These are phyloP conservation scores for Microctenopoma lineatum DNA, from an alignment of 2,797 vertebrate species.

Conservation along the genomic window DNA sequence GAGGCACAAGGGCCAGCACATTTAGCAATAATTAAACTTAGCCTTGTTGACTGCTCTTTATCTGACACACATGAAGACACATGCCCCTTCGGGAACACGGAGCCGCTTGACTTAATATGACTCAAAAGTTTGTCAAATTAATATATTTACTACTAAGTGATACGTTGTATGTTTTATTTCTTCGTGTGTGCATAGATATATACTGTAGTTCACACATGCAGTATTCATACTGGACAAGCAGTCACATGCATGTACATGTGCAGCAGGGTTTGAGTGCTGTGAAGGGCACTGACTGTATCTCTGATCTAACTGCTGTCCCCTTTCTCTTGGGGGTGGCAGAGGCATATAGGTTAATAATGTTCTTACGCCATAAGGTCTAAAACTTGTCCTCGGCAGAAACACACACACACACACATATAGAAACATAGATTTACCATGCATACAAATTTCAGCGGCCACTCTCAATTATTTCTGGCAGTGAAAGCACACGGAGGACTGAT, in stretches of 20 bases:
- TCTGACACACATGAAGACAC: slow-evolving; percentile 43
- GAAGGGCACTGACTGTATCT: slow-evolving; percentile 38
- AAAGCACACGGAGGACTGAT: slow-evolving; percentile 54
- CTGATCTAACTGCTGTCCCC: slow-evolving; percentile 48
- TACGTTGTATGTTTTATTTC: not conserved
- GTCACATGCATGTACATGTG: slow-evolving; percentile 25
- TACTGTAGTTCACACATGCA: slow-evolving; percentile 8
- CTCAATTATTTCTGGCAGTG: slow-evolving; percentile 10
- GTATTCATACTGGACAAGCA: not conserved
- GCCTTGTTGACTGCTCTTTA: slow-evolving; percentile 47
- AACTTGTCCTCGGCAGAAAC: slow-evolving; percentile 50
- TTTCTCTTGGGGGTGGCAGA: slow-evolving; percentile 39
- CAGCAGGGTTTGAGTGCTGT: slow-evolving; percentile 18
- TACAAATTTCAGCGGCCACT: slow-evolving; percentile 26
- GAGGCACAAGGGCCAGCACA: slow-evolving; percentile 48
- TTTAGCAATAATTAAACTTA: slow-evolving; percentile 70
- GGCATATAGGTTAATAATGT: slow-evolving; percentile 74
- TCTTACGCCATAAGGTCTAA: slow-evolving; percentile 51
- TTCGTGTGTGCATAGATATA: slow-evolving; percentile 5
- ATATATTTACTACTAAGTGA: slow-evolving; percentile 1
- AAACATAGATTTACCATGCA: slow-evolving; percentile 16
- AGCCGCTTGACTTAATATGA: slow-evolving; percentile 33
- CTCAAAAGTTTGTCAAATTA: slow-evolving; percentile 28
- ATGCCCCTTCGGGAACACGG: slow-evolving; percentile 18
- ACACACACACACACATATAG: slow-evolving; percentile 4